These are phyloP conservation scores for Zoanthus sociatus DNA, from an alignment of 92 coral and sea anemone species.

Conservation along the genomic window DNA sequence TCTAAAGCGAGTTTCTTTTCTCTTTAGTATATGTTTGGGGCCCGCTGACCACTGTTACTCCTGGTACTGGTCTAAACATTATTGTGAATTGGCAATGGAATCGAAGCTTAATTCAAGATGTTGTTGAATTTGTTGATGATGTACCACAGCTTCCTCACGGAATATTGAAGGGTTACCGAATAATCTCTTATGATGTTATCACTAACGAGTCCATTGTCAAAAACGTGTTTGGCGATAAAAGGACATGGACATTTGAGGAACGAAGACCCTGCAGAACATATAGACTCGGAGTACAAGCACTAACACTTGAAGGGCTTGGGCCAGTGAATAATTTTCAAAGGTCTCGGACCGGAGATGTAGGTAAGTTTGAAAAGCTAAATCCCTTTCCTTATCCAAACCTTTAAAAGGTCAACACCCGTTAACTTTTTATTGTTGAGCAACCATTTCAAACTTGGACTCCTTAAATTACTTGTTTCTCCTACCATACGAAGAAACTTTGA, in stretches of 20 bases:
- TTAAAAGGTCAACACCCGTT: too few relatives aligned
- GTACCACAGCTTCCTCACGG: slow-evolving; percentile 11
- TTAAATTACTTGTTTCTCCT: too few relatives aligned
- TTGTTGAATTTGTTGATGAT: neutral
- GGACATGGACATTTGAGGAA: neutral
- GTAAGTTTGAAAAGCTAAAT: neutral
- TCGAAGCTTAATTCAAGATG: too few relatives aligned
- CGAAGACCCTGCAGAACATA: neutral
- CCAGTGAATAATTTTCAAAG: too few relatives aligned
- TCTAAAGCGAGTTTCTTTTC: too few relatives aligned
- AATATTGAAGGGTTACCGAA: neutral
- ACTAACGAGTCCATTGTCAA: too few relatives aligned
- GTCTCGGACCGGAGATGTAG: neutral
- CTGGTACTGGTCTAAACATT: neutral
- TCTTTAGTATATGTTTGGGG: neutral
- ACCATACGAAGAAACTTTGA: too few relatives aligned
- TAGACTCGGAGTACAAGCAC: neutral
- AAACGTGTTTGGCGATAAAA: slow-evolving; percentile 15
- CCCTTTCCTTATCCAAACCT: too few relatives aligned
- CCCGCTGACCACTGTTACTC: neutral
- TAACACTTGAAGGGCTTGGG: neutral
- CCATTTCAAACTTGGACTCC: too few relatives aligned
- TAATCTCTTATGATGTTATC: neutral
- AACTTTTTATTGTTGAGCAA: too few relatives aligned
- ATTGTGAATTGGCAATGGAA: slow-evolving; percentile 1